Evolutionary conservation across 1,140 invertebrate species (phyloP), one percentile per base, ranked within the genome.

Genomic region (Coelopa frigida): DNA sequence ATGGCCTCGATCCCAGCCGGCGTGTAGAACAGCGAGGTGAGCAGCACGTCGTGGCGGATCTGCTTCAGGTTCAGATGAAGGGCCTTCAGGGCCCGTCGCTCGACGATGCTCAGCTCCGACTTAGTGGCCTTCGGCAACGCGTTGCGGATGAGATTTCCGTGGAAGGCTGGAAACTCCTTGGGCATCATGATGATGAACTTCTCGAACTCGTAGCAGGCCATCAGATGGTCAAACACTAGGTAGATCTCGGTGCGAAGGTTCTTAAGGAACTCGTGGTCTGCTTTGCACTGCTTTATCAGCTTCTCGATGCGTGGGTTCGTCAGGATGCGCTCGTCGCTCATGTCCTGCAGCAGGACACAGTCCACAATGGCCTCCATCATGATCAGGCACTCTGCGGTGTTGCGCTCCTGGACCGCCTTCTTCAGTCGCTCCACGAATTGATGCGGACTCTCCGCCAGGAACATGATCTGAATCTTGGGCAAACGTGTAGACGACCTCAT

Each of bases 331-430:
- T 66, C 2, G 52, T 59, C 36, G 51, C 57, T 22, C 7, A 66
- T 52, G 27, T 66, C 59, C 17, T 59, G 60, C 21, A 59, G 53
- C 7, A 67, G 46, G 17, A 63, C 62, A 44, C 63, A 66, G 33
- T 68, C 64, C 2, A 64, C 59, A 36, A 68, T 62, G 2, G 61
- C 46, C 44, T 67, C 59, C 59, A 64, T 61, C n/a, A 55, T 38
- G 50, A 67, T 59, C 4, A 61, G 15, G 11, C 52, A 52, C 36
- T 68, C 63, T 2, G 54, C 60, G 37, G 55, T 58, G 36, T 61
- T 55, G 0, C 64, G 54, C 15, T 58, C 56, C 8, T 54, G 39
- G 1, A 64, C 44, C 1, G 64, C 63, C 0, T 55, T 39, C 27
- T 57, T 42, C 15, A 68, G n/a, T 0, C 64, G 63, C 18, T 52